These are phyloP conservation scores for Galagoides demidoff DNA, from an alignment of 2,797 vertebrate species.

Conservation along the genomic window DNA sequence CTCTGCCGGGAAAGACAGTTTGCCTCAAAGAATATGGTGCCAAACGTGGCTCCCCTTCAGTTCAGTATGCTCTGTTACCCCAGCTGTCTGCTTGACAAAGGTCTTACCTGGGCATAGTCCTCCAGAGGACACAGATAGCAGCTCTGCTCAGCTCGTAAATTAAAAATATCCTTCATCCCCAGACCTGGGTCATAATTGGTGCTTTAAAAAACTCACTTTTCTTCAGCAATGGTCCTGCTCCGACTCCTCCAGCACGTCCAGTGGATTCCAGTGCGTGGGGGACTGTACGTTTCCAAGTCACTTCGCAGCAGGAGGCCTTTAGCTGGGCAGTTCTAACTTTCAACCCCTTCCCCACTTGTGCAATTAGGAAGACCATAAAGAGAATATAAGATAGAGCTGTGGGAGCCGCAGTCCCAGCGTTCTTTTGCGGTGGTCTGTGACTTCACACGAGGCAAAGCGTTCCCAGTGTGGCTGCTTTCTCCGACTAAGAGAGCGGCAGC, in stretches of 20 bases:
- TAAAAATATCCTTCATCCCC: background rate
- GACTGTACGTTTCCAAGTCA: background rate
- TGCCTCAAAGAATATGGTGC: background rate
- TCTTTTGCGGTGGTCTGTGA: background rate
- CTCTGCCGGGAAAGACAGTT: background rate
- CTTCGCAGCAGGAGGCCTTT: background rate
- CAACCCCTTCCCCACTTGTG: background rate
- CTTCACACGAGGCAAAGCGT: slow-evolving; percentile 23
- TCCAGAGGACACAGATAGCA: background rate
- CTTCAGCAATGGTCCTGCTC: background rate
- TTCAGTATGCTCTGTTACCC: background rate
- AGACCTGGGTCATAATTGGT: background rate
- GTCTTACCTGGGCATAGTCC: background rate
- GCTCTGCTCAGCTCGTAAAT: background rate
- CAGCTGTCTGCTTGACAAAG: background rate
- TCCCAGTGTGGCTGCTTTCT: background rate
- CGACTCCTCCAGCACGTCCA: background rate
- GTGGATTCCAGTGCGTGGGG: background rate
- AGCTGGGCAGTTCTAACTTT: background rate
- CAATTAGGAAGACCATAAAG: slow-evolving; percentile 40
- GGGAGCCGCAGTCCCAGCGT: background rate
- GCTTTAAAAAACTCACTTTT: background rate
- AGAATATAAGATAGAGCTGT: background rate
- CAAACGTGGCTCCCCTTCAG: background rate
- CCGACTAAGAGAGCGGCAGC: background rate